A percentile compares a stretch with the other conserved stretches of the same genome.
These are phyloP conservation scores for Ictidomys tridecemlineatus DNA, from an alignment of 2,113 vertebrate species.

Conservation along the genomic window DNA sequence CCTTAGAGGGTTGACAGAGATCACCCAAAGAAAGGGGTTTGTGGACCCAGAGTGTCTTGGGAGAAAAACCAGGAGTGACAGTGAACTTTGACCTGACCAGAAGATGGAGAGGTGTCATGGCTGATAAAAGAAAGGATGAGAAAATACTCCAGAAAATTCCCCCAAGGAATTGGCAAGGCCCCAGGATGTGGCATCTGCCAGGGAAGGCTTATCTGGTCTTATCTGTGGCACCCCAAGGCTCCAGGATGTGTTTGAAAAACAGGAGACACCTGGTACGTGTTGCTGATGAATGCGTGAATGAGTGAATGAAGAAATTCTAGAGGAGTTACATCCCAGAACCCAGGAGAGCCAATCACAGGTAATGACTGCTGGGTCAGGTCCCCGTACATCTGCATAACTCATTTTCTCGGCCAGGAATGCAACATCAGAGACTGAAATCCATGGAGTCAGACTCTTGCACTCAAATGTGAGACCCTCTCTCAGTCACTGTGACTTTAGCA, in stretches of 20 bases:
- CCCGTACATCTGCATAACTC: accelerated
- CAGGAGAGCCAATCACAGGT: accelerated
- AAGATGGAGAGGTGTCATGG: neutral
- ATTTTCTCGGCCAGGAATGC: neutral
- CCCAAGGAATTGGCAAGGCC: neutral
- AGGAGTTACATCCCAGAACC: no score
- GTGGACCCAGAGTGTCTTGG: neutral
- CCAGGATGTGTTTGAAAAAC: neutral
- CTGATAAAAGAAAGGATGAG: neutral
- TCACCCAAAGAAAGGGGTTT: neutral
- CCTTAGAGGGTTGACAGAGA: neutral
- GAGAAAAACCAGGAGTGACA: neutral
- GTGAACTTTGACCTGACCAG: neutral
- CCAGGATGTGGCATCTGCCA: no score
- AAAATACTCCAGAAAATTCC: neutral
- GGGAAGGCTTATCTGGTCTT: neutral
- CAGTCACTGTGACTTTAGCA: neutral
- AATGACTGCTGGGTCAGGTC: no score
- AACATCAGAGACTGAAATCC: neutral
- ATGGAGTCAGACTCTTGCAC: neutral
- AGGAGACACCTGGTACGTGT: neutral
- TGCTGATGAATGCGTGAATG: neutral
- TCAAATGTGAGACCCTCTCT: neutral
- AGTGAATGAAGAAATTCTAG: neutral
- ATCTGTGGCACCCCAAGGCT: neutral